Evolutionary conservation across 1,140 invertebrate genomes (phyloP), one percentile per base, ranked within the genome.

Genomic region (Leguminivora glycinivorella): DNA sequence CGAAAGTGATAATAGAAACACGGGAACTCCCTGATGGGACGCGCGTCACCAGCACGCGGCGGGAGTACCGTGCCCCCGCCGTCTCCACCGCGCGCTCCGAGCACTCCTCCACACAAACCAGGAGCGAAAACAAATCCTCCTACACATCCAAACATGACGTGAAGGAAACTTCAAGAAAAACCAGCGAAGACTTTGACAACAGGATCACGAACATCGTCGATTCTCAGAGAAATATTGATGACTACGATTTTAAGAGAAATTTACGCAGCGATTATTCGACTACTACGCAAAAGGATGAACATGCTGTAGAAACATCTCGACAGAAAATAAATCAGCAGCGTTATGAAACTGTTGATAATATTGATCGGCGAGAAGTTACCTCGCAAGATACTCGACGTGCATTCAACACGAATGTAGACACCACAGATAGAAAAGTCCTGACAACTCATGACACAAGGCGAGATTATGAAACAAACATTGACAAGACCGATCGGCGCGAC

Each of bases 11-110:
- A 12, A 93, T 93, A 24, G 94, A 94, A 72, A 94, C 94, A 1
- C 93, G 94, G 75, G 92, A 92, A 26, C 82, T 95, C n/a, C 93
- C 93, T 12, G 94, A 95, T 78, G 94, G 94, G 19, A 94, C 93
- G 17, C 92, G 91, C 71, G 93, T 95, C 2, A 95, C 94, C 22
- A 94, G 94, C 73, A 94, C 93, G 38, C 91, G 92, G 63, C 93
- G 94, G 43, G 94, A 95, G 74, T 94, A 93, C 24, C 93, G 92
- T 34, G 92, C 87, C 22, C 88, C 87, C 10, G 69, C 72, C 5
- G 80, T 83, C 19, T 81, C 86, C 34, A 84, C 72, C 29, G 83
- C 73, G 29, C 83, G 81, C 17, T 83, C 87, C 22, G 86, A 90
- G 70, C 79, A 84, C 10, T 76, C 76, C 31, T 83, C 83, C 0